phyloP scores from a whole-genome alignment of 2,888 invertebrate genomes.

The Xylophagus ater region DNA sequence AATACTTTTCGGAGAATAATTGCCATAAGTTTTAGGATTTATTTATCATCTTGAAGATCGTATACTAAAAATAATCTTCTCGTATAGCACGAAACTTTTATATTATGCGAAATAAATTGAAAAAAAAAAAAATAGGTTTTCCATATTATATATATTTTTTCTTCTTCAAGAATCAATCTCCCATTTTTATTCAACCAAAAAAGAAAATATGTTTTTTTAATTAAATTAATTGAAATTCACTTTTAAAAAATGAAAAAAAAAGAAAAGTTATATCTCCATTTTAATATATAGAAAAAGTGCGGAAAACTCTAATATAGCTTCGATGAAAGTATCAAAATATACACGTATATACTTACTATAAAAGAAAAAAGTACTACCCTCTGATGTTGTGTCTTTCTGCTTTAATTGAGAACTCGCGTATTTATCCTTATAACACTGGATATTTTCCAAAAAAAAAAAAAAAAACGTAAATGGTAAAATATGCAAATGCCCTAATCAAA shows the following conservation, averaged over 20 bases:
- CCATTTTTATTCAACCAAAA: too few species aligned
- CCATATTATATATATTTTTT: slow-evolving; percentile 24
- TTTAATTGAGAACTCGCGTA: slow-evolving; percentile 4
- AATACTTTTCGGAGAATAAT: too few species aligned
- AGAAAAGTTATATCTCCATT: too few species aligned
- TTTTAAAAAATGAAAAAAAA: slow-evolving; percentile 10
- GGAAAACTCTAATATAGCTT: slow-evolving; percentile 11
- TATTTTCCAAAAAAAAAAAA: neutral
- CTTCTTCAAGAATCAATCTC: too few species aligned
- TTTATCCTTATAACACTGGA: neutral
- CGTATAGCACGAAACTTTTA: slow-evolving; percentile 20
- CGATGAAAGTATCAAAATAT: neutral
- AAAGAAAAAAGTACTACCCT: neutral
- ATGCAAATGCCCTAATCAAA: slow-evolving; percentile 41
- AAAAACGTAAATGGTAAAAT: slow-evolving; percentile 17
- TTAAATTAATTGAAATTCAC: slow-evolving; percentile 18
- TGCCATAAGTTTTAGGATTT: too few species aligned
- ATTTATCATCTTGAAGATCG: too few species aligned
- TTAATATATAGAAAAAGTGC: too few species aligned
- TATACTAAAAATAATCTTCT: too few species aligned
- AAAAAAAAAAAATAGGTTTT: slow-evolving; percentile 34
- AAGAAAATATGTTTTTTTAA: too few species aligned
- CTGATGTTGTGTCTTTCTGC: slow-evolving; percentile 4
- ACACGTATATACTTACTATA: neutral
- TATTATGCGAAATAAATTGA: slow-evolving; percentile 27